phyloP scores from a whole-genome alignment of 2,797 vertebrate genomes.

The Peromyscus aztecus region DNA sequence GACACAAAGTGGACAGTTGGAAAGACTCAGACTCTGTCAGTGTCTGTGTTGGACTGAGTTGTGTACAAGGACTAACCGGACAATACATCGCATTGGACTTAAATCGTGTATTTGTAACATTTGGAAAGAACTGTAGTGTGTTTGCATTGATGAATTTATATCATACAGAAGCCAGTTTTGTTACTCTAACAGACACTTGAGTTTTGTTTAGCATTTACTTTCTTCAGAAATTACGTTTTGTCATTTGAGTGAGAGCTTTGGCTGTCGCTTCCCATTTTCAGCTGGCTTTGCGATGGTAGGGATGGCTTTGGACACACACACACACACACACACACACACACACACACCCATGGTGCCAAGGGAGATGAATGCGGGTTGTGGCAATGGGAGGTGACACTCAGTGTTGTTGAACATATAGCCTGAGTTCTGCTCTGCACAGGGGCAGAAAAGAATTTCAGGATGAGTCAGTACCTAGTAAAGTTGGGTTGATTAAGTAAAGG shows the following conservation, averaged over 20 bases:
- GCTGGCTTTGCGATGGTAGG: background rate
- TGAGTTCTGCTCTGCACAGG: background rate
- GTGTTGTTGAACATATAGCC: background rate
- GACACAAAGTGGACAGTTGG: background rate
- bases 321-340: background rate
- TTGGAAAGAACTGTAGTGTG: background rate
- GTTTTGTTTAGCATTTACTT: constrained; percentile 33
- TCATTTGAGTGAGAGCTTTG: constrained; percentile 13
- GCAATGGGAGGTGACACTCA: background rate
- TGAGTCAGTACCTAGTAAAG: background rate
- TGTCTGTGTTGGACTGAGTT: constrained; percentile 31
- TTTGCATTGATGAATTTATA: constrained; percentile 32
- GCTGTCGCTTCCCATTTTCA: background rate
- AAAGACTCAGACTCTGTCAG: constrained; percentile 8
- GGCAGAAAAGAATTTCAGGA: background rate
- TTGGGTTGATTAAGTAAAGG: background rate
- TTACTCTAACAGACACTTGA: constrained; percentile 20
- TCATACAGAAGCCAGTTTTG: constrained; percentile 18
- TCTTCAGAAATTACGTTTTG: constrained; percentile 5
- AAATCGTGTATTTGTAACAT: background rate
- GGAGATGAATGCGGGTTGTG: background rate
- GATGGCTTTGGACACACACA: background rate
- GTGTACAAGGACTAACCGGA: background rate
- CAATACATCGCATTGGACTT: background rate
- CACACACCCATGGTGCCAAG: background rate